Percentiles rank a stretch among this genome's conserved stretches.
phyloP scores from a whole-genome alignment of 2,888 invertebrate species.

The Pimpla rufipes region DNA sequence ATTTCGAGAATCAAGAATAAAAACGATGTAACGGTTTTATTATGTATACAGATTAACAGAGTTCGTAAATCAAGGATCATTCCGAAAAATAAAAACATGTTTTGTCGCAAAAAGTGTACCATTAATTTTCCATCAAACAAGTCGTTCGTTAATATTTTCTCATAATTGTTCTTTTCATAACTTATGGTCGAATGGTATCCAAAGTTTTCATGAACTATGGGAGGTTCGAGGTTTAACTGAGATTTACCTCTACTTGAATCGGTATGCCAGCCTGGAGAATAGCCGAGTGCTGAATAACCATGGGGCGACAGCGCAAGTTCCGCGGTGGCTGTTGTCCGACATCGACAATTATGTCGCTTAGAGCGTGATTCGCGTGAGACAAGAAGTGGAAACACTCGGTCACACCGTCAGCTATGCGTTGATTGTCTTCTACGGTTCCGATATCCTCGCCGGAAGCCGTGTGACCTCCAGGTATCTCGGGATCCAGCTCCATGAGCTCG shows the following conservation, averaged over 20 bases:
- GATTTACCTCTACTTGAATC: conserved; percentile 87
- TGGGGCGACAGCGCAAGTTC: conserved; percentile 90
- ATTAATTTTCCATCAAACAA: neutral
- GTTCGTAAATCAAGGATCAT: too few relatives aligned
- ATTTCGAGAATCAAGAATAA: conserved; percentile 29
- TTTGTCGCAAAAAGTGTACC: too few relatives aligned
- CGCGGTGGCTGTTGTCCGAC: conserved; percentile 90
- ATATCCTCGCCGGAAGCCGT: conserved; percentile 64
- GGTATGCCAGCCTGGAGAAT: conserved; percentile 89
- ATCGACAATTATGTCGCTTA: conserved; percentile 94
- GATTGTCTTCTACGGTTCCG: conserved; percentile 86
- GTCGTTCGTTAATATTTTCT: neutral
- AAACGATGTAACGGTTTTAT: neutral
- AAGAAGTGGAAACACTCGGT: conserved; percentile 94
- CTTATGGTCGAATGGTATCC: neutral
- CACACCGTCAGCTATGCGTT: conserved; percentile 90
- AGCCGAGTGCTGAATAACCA: conserved; percentile 90
- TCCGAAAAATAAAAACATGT: too few relatives aligned
- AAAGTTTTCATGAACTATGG: neutral
- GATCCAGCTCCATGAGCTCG: conserved; percentile 88
- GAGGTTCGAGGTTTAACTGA: neutral
- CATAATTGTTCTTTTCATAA: neutral
- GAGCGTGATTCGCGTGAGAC: conserved; percentile 95
- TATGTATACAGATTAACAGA: too few relatives aligned
- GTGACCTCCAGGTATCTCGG: conserved; percentile 83